Percentiles rank a stretch among this genome's conserved stretches.
Evolutionary conservation across 2,888 invertebrate species (phyloP).

Genomic region (Temnothorax unifasciatus): DNA sequence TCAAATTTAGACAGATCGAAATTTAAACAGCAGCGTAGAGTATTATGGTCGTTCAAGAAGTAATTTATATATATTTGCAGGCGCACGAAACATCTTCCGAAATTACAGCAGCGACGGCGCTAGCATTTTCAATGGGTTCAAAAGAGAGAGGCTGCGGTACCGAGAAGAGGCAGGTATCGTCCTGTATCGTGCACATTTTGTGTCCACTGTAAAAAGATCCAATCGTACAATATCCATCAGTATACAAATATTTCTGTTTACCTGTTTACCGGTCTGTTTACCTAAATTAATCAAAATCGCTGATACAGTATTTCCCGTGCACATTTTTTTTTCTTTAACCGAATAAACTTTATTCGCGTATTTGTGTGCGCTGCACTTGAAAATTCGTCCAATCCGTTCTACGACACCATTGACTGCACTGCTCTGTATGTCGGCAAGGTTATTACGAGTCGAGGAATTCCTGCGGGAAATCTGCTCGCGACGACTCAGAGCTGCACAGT

Average conservation of each 20-base stretch:
- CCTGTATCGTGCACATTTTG: not conserved
- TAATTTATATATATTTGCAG: slow-evolving; percentile 2
- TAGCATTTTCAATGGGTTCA: not conserved
- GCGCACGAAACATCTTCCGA: not conserved
- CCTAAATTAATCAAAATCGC: slow-evolving; percentile 12
- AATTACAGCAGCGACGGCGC: not conserved
- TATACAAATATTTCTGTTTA: slow-evolving; percentile 10
- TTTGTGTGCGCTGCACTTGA: slow-evolving; percentile 8
- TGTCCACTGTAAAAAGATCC: slow-evolving; percentile 4
- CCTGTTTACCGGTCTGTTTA: not conserved
- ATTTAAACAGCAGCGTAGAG: not conserved
- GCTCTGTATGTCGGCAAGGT: slow-evolving; percentile 26
- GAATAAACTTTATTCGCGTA: not conserved
- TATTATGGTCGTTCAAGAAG: not conserved
- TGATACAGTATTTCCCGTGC: not conserved
- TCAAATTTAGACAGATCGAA: not conserved
- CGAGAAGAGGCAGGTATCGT: slow-evolving; percentile 49
- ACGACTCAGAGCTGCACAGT: slow-evolving; percentile 26
- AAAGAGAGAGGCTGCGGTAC: slow-evolving; percentile 40
- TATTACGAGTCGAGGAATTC: slow-evolving; percentile 46
- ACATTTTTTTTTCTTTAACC: slow-evolving; percentile 19
- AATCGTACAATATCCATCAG: not conserved
- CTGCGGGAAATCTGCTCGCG: slow-evolving; percentile 17
- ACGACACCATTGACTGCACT: slow-evolving; percentile 23
- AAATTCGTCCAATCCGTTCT: slow-evolving; percentile 30